These are phyloP conservation scores for Nemopilema nomurai DNA, from an alignment of 30 jellyfish, hydroid and myxozoan species.

Conservation along the genomic window DNA sequence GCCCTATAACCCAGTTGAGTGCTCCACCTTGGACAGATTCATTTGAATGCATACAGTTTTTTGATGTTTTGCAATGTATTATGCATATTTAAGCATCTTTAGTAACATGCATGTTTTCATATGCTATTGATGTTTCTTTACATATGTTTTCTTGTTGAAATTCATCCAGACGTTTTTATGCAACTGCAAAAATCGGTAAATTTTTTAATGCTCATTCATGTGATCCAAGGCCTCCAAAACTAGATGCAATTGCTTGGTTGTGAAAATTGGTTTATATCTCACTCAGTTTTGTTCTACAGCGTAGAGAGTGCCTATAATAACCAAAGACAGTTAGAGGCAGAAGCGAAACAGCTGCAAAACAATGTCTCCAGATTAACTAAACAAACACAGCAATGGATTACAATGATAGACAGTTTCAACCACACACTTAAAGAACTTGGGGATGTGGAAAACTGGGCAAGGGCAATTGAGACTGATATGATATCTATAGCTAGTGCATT, in stretches of 20 bases:
- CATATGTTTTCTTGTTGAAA: too few relatives aligned
- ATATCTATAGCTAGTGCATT: conserved; percentile 94
- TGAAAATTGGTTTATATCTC: too few relatives aligned
- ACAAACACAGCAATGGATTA: conserved; percentile 85
- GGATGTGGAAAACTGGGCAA: conserved; percentile 99
- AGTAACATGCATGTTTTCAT: too few relatives aligned
- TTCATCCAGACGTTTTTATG: too few relatives aligned
- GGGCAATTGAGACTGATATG: conserved; percentile 93
- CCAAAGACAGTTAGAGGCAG: conserved; percentile 86
- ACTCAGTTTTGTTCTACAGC: conserved; percentile 25
- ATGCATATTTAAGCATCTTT: too few relatives aligned
- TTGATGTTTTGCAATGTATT: too few relatives aligned
- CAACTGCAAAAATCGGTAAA: too few relatives aligned
- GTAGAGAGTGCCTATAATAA: conserved; percentile 95
- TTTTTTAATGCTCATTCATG: too few relatives aligned
- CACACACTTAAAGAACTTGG: conserved; percentile 92
- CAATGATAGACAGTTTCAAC: conserved; percentile 83
- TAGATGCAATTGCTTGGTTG: background rate
- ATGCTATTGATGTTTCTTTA: too few relatives aligned
- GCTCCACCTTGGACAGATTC: too few relatives aligned
- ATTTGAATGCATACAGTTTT: too few relatives aligned
- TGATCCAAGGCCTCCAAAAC: background rate
- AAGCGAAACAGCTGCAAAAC: conserved; percentile 83
- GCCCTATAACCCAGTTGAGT: too few relatives aligned
- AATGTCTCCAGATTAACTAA: conserved; percentile 73